phyloP scores from a whole-genome alignment of 1,140 invertebrate species.

The Patella vulgata region DNA sequence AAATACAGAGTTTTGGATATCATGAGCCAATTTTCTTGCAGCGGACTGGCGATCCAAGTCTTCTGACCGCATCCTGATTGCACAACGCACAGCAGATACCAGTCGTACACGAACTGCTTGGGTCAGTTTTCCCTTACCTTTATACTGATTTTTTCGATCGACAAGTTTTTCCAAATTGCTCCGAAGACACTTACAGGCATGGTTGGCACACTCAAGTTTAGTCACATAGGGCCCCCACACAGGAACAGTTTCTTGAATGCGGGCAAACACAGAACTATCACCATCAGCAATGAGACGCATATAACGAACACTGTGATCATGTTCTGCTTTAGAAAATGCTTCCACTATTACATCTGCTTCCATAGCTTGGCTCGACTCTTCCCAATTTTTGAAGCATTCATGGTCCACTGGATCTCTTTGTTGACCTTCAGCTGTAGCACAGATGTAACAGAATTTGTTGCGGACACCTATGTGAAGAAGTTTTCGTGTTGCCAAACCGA shows the following conservation, averaged over 20 bases:
- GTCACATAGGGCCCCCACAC: conserved; percentile 52
- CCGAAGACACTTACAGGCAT: conserved; percentile 59
- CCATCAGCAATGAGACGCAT: conserved; percentile 64
- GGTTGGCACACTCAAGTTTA: conserved; percentile 62
- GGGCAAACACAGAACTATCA: conserved; percentile 62
- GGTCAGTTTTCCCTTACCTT: conserved; percentile 22
- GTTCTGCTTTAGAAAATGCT: conserved; percentile 59
- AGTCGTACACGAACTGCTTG: conserved; percentile 16
- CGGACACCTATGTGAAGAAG: conserved; percentile 61
- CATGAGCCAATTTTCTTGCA: background rate
- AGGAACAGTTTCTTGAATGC: conserved; percentile 46
- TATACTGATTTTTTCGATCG: conserved; percentile 16
- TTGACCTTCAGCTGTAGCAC: conserved; percentile 22
- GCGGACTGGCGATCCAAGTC: background rate
- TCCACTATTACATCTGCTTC: conserved; percentile 64
- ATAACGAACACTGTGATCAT: conserved; percentile 63
- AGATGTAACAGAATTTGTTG: conserved; percentile 64
- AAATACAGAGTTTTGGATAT: conserved; percentile 5
- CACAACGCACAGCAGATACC: conserved; percentile 34
- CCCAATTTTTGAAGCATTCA: conserved; percentile 51
- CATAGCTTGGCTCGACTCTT: conserved; percentile 63
- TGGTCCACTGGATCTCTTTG: conserved; percentile 13
- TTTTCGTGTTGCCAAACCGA: conserved; percentile 60
- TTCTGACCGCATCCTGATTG: conserved; percentile 25
- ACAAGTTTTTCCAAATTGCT: conserved; percentile 42